phyloP scores from a whole-genome alignment of 1,140 invertebrate genomes.

The Drosophila watanabei region DNA sequence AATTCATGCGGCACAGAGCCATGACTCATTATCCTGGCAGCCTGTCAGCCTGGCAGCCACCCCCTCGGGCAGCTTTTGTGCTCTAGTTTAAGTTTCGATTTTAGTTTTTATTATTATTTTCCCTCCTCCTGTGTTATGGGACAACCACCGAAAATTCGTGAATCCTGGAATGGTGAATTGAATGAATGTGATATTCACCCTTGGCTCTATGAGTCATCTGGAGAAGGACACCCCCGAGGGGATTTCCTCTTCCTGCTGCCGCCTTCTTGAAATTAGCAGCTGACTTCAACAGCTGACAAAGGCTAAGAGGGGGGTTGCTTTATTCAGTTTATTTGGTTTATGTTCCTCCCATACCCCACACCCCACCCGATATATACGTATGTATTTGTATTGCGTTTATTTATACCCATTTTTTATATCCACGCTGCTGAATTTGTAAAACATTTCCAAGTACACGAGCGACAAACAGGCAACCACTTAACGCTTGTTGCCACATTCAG shows the following conservation, averaged over 20 bases:
- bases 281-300: slow-evolving; percentile 35
- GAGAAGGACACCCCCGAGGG: slow-evolving; percentile 14
- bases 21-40: slow-evolving; percentile 41
- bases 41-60: slow-evolving; percentile 9
- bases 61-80: slow-evolving; percentile 15
- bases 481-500: slow-evolving; percentile 77
- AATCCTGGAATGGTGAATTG: slow-evolving; percentile 2
- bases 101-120: slow-evolving; percentile 25
- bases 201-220: slow-evolving; percentile 30
- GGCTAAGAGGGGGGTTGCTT: background rate
- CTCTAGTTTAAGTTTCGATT: slow-evolving; percentile 55
- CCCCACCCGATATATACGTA: background rate
- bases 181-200: slow-evolving; percentile 23
- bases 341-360: background rate
- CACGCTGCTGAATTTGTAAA: slow-evolving; percentile 71
- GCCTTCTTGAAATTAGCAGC: slow-evolving; percentile 28
- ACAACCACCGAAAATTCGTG: slow-evolving; percentile 30
- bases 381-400: slow-evolving; percentile 17
- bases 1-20: slow-evolving; percentile 28
- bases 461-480: slow-evolving; percentile 77
- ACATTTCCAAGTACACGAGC: slow-evolving; percentile 73
- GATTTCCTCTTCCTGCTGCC: background rate
- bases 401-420: slow-evolving; percentile 49
- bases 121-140: background rate
- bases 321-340: slow-evolving; percentile 20